Evolutionary conservation across 2,888 invertebrate species (phyloP).

Genomic region (Xanthia togata): DNA sequence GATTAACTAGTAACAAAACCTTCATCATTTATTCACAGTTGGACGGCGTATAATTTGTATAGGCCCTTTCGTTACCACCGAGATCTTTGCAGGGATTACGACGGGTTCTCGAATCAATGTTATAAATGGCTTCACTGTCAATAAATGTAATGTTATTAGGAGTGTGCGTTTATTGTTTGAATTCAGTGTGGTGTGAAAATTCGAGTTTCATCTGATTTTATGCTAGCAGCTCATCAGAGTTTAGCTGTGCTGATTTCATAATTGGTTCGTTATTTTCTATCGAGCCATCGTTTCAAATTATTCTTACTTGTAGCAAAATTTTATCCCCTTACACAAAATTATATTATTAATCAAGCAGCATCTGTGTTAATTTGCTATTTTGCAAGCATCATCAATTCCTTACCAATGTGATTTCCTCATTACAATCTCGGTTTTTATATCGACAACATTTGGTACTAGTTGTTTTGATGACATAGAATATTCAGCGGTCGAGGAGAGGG

Average conservation of each 20-base stretch:
- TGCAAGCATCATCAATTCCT: background rate
- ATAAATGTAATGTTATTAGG: constrained; percentile 56
- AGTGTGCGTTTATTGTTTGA: constrained; percentile 46
- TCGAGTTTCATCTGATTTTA: constrained; percentile 29
- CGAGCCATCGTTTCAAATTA: background rate
- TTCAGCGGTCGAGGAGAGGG: constrained; percentile 54
- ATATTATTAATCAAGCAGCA: background rate
- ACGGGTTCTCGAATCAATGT: constrained; percentile 62
- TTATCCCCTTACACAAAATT: background rate
- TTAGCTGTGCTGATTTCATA: background rate
- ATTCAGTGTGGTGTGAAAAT: constrained; percentile 29
- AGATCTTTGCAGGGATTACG: constrained; percentile 55
- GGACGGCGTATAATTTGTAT: constrained; percentile 70
- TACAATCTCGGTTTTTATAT: constrained; percentile 26
- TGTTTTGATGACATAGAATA: constrained; percentile 60
- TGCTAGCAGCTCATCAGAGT: too few species aligned
- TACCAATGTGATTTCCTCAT: constrained; percentile 5
- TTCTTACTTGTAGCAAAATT: background rate
- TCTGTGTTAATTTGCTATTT: background rate
- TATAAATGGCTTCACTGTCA: constrained; percentile 58
- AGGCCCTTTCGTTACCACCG: constrained; percentile 64
- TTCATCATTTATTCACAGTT: constrained; percentile 70
- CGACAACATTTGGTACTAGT: constrained; percentile 53
- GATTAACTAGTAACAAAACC: constrained; percentile 68
- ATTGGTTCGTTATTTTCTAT: background rate